Percentiles rank a stretch among this genome's conserved stretches.
phyloP scores from a whole-genome alignment of 2,888 invertebrate genomes.

The Plebejus melissa region DNA sequence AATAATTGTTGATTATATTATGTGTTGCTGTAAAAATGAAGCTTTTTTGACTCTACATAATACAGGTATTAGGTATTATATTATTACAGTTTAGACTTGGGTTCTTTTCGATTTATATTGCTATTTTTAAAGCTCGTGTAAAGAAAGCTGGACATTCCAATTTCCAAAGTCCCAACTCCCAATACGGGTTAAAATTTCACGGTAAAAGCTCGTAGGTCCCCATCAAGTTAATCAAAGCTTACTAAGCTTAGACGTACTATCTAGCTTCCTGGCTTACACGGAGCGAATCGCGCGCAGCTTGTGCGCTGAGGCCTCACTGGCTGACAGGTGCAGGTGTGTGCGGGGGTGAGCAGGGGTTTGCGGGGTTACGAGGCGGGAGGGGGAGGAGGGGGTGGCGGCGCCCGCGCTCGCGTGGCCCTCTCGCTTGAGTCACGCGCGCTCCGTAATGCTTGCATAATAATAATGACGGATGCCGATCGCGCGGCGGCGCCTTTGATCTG shows the following conservation, averaged over 20 bases:
- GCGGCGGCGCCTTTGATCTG: constrained; percentile 78
- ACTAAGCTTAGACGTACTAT: background rate
- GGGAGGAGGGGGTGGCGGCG: constrained; percentile 52
- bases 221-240: background rate
- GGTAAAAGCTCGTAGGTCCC: background rate
- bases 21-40: background rate
- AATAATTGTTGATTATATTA: background rate
- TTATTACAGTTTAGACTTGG: background rate
- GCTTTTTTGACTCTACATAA: background rate
- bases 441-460: constrained; percentile 80
- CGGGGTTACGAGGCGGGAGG: constrained; percentile 34
- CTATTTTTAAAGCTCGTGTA: background rate
- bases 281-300: constrained; percentile 7
- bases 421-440: constrained; percentile 77
- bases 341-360: constrained; percentile 39
- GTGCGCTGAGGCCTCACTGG: constrained; percentile 23
- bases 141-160: background rate
- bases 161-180: background rate
- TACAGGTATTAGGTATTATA: background rate
- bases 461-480: constrained; percentile 80
- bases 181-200: background rate
- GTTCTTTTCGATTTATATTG: background rate
- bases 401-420: constrained; percentile 77
- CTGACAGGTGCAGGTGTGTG: constrained; percentile 43
- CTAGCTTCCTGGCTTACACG: background rate